Percentiles rank a stretch among this genome's conserved stretches.
phyloP scores from a whole-genome alignment of 2,888 invertebrate genomes.

The Clivina fossor region DNA sequence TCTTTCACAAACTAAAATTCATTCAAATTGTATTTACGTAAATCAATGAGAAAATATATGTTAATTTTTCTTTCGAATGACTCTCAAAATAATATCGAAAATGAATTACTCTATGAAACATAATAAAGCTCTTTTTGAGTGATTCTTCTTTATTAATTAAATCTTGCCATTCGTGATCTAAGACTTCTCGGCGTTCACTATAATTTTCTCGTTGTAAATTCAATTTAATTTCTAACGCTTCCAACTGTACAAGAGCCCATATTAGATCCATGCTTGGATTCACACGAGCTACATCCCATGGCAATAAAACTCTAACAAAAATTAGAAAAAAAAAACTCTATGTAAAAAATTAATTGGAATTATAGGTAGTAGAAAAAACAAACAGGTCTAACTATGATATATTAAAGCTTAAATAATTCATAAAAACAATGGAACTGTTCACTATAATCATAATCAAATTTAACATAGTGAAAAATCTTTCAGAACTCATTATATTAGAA shows the following conservation, averaged over 20 bases:
- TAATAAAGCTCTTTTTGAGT: slow-evolving; percentile 61
- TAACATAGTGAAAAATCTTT: too few relatives aligned
- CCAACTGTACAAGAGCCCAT: slow-evolving; percentile 57
- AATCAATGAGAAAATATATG: too few relatives aligned
- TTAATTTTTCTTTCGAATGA: neutral
- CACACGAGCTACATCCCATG: slow-evolving; percentile 62
- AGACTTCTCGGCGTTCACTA: slow-evolving; percentile 50
- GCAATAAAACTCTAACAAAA: too few relatives aligned
- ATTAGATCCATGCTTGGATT: slow-evolving; percentile 60
- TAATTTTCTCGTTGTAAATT: slow-evolving; percentile 55
- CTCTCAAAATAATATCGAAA: slow-evolving; percentile 1
- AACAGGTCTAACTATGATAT: too few relatives aligned
- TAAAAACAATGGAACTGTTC: too few relatives aligned
- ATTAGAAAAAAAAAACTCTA: slow-evolving; percentile 3
- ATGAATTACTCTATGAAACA: slow-evolving; percentile 59
- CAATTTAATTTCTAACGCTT: slow-evolving; percentile 57
- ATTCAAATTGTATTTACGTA: too few relatives aligned
- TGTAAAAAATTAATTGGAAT: too few relatives aligned
- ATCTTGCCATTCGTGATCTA: slow-evolving; percentile 61
- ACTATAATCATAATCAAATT: too few relatives aligned
- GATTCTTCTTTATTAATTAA: slow-evolving; percentile 57
- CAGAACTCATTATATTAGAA: too few relatives aligned
- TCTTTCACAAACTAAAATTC: slow-evolving; percentile 60
- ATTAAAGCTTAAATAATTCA: too few relatives aligned
- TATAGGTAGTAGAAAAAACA: too few relatives aligned